Conservation (phyloP, 2,888 invertebrate genomes). For the Pheosia tremula region DNA sequence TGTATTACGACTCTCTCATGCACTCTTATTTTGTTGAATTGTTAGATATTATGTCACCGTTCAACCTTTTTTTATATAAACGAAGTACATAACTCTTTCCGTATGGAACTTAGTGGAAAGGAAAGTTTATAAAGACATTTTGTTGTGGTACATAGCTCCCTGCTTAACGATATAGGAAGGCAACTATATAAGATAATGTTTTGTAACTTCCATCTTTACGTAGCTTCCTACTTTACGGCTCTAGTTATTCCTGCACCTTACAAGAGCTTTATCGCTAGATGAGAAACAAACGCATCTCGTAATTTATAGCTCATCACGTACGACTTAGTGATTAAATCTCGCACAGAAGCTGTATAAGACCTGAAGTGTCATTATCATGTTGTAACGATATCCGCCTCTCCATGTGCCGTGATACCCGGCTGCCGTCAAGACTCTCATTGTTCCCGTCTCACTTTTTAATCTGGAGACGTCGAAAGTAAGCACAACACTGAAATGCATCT, state of each 20-base stretch:
- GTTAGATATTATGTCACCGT: not conserved
- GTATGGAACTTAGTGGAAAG: not conserved
- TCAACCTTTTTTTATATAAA: not conserved
- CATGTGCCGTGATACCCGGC: constrained; percentile 46
- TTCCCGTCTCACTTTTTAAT: constrained; percentile 78
- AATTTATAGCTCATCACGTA: not conserved
- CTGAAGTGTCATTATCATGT: constrained; percentile 63
- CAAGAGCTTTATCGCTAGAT: not conserved
- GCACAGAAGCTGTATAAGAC: constrained; percentile 44
- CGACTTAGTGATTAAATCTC: constrained; percentile 18
- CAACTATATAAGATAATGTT: no score
- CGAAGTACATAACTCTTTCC: not conserved
- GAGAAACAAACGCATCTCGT: not conserved
- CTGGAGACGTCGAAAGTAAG: constrained; percentile 77
- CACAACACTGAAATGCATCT: constrained; percentile 74
- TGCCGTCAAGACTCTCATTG: constrained; percentile 64
- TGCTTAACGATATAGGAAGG: no score
- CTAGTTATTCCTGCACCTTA: no score
- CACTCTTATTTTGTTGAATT: constrained; percentile 28
- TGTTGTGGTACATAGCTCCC: no score
- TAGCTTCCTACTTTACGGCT: no score
- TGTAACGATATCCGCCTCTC: constrained; percentile 62
- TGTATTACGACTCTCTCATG: constrained; percentile 43
- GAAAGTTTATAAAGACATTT: no score
- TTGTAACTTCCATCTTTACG: no score